Conservation (phyloP, 2,113 vertebrate genomes). For the Bubo bubo region DNA sequence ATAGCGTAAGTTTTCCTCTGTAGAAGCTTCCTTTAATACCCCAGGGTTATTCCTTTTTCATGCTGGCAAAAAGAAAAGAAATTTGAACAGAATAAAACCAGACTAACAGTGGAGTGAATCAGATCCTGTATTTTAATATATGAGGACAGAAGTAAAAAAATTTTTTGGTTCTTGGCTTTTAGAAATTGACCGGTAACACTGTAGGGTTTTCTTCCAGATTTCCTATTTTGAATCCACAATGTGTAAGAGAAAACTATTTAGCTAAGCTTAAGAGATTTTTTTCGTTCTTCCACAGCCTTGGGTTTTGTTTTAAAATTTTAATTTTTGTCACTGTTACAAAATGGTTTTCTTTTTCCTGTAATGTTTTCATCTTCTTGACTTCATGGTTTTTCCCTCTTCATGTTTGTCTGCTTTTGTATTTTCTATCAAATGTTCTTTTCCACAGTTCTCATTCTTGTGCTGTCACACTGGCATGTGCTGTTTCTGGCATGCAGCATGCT, state of each 20-base stretch:
- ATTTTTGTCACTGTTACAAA: fast-evolving
- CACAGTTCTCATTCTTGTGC: fast-evolving
- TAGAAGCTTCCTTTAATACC: not conserved
- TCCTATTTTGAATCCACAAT: not conserved
- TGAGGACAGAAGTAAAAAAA: not conserved
- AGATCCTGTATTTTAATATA: not conserved
- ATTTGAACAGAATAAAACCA: not conserved
- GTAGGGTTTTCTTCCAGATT: not conserved
- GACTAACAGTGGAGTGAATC: not conserved
- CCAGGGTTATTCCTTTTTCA: not conserved
- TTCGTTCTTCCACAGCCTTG: not conserved
- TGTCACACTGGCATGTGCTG: fast-evolving
- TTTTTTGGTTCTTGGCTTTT: not conserved
- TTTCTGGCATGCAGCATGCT: not conserved
- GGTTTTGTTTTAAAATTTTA: not conserved
- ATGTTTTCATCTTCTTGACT: not conserved
- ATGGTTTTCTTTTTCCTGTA: not conserved
- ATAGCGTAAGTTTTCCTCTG: not conserved
- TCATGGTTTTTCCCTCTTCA: not conserved
- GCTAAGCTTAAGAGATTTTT: not conserved
- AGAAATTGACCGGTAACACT: not conserved
- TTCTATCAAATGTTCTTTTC: not conserved
- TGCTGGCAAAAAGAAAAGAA: not conserved
- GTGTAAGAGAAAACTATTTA: not conserved
- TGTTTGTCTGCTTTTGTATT: not conserved